Conservation (phyloP, 1,140 invertebrate species). For the Drosophila dunni region DNA sequence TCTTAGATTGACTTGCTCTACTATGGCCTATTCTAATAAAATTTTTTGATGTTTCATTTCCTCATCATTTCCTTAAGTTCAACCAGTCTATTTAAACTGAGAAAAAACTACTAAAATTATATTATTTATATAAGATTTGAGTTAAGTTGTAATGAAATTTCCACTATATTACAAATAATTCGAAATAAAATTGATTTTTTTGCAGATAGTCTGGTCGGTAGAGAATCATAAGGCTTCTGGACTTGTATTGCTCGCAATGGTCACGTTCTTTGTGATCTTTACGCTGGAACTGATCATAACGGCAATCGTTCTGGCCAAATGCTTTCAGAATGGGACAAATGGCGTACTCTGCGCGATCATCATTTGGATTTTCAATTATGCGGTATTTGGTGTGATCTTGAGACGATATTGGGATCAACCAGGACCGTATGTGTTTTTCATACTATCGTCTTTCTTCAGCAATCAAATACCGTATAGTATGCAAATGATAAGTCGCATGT, state of each 20-base stretch:
- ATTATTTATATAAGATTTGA: too few relatives aligned
- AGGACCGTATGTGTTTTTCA: slow-evolving; percentile 43
- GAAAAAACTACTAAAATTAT: too few relatives aligned
- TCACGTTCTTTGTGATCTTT: slow-evolving; percentile 46
- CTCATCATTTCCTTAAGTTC: too few relatives aligned
- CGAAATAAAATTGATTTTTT: neutral
- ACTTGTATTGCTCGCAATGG: slow-evolving; percentile 2
- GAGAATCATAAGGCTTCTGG: neutral
- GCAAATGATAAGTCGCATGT: slow-evolving; percentile 38
- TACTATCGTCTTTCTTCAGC: slow-evolving; percentile 63
- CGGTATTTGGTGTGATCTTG: slow-evolving; percentile 57
- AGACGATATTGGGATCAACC: slow-evolving; percentile 52
- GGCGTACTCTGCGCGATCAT: slow-evolving; percentile 51
- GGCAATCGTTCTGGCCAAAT: slow-evolving; percentile 60
- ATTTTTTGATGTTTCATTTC: too few relatives aligned
- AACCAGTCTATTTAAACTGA: too few relatives aligned
- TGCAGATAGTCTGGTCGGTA: slow-evolving; percentile 44
- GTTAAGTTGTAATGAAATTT: neutral
- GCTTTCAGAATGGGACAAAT: slow-evolving; percentile 49
- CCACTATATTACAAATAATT: neutral
- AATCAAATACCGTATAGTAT: slow-evolving; percentile 65
- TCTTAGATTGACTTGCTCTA: too few relatives aligned
- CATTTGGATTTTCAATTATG: slow-evolving; percentile 68
- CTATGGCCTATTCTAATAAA: too few relatives aligned
- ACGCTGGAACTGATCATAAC: slow-evolving; percentile 55